Conservation (phyloP, 2,888 invertebrate genomes). For the Conchocele bisecta region DNA sequence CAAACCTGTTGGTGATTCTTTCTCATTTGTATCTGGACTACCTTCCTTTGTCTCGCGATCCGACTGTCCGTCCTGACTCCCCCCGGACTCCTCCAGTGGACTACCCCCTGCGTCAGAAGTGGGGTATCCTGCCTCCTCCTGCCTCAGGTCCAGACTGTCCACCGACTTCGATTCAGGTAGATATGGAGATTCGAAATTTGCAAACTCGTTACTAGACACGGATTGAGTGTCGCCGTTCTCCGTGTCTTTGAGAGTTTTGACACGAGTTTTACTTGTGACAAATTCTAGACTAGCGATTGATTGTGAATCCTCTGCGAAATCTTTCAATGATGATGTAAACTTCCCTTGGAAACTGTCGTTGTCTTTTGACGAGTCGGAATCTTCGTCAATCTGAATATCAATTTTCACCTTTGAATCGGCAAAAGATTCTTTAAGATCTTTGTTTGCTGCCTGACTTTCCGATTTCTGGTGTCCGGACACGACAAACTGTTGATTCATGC, state of each 20-base stretch:
- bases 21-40: constrained; percentile 25
- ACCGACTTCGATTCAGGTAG: constrained; percentile 76
- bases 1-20: no score
- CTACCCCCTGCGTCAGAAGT: constrained; percentile 8
- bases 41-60: constrained; percentile 45
- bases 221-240: constrained; percentile 70
- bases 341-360: constrained; percentile 44
- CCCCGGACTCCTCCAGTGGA: no score
- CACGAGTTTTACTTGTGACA: constrained; percentile 54
- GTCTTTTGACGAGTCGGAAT: constrained; percentile 60
- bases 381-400: constrained; percentile 52
- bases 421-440: constrained; percentile 29
- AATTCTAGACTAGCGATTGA: constrained; percentile 80
- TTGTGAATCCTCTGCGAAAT: constrained; percentile 72
- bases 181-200: constrained; percentile 56
- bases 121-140: constrained; percentile 25
- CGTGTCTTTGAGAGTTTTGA: constrained; percentile 55
- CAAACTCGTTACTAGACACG: constrained; percentile 73
- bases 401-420: constrained; percentile 33
- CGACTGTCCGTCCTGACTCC: constrained; percentile 41
- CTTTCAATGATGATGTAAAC: constrained; percentile 39
- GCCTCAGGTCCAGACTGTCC: constrained; percentile 77
- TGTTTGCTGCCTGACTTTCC: constrained; percentile 2
- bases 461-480: constrained; percentile 41
- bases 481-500: constrained; percentile 44